A percentile compares a stretch with the other conserved stretches of the same genome.
Evolutionary conservation across 2,797 vertebrate genomes (phyloP).

Genomic region (Menidia menidia): DNA sequence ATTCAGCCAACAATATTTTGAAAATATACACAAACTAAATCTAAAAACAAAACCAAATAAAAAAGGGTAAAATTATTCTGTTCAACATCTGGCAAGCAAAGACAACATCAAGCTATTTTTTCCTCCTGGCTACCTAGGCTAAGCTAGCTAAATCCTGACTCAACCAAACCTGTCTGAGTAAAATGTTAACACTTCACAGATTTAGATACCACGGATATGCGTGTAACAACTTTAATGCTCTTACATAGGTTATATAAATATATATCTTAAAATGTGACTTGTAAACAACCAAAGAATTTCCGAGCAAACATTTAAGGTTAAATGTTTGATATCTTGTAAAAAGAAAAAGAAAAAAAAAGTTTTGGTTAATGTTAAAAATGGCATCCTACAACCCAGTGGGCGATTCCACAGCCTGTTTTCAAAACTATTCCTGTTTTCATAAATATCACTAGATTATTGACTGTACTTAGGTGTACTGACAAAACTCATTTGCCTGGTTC

Average conservation of each 20-base stretch:
- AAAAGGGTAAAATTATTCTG: no score
- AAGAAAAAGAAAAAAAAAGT: not conserved
- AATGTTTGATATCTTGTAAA: not conserved
- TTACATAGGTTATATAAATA: not conserved
- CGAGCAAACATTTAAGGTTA: not conserved
- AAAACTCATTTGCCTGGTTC: no score
- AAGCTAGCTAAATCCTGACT: not conserved
- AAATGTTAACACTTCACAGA: not conserved
- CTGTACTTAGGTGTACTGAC: no score
- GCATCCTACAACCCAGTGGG: not conserved
- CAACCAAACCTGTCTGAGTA: not conserved
- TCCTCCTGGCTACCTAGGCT: not conserved
- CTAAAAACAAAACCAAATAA: not conserved
- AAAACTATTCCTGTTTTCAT: not conserved
- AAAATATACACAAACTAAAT: constrained; percentile 1
- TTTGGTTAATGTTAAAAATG: not conserved
- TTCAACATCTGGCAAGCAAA: not conserved
- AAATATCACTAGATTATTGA: not conserved
- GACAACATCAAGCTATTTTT: not conserved
- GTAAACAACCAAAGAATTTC: not conserved
- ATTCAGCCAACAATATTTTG: not conserved
- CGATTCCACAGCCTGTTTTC: not conserved
- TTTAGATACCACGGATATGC: not conserved
- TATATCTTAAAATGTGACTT: not conserved
- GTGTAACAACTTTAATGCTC: not conserved